These are phyloP conservation scores for Diorhabda carinulata DNA, from an alignment of 1,140 invertebrate species.

Conservation along the genomic window DNA sequence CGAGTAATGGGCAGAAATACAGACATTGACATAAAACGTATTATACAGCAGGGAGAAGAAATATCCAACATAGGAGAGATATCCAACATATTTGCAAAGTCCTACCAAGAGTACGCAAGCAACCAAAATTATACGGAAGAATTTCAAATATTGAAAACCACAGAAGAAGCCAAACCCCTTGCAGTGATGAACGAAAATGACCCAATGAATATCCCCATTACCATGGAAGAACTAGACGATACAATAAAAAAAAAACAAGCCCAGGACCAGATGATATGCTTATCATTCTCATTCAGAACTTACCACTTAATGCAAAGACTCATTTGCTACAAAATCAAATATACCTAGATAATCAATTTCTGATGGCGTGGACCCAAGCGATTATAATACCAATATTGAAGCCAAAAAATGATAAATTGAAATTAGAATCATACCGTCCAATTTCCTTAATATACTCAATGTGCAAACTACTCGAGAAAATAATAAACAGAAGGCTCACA, in stretches of 20 bases:
- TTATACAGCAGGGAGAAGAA: too few relatives aligned
- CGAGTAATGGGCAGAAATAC: too few relatives aligned
- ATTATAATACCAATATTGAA: constrained; percentile 9
- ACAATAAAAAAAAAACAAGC: constrained; percentile 1
- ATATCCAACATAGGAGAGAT: too few relatives aligned
- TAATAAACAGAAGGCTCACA: constrained; percentile 24
- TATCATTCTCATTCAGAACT: background rate
- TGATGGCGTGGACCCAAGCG: background rate
- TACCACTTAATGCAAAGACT: background rate
- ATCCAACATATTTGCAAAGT: too few relatives aligned
- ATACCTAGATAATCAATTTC: background rate
- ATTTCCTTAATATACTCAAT: constrained; percentile 26
- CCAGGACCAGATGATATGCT: constrained; percentile 5
- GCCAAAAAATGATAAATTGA: background rate
- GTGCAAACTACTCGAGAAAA: constrained; percentile 30
- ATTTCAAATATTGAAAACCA: too few relatives aligned
- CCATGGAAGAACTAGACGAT: background rate
- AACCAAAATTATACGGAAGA: too few relatives aligned
- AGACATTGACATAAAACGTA: too few relatives aligned
- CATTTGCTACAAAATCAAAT: too few relatives aligned
- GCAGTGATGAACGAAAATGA: too few relatives aligned
- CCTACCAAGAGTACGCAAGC: too few relatives aligned
- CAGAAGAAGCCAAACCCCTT: too few relatives aligned
- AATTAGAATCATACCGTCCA: constrained; percentile 14
- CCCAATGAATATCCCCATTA: background rate